These are phyloP conservation scores for Vannuccia rotundouncinata DNA, from an alignment of 2,888 invertebrate genomes.

Conservation along the genomic window DNA sequence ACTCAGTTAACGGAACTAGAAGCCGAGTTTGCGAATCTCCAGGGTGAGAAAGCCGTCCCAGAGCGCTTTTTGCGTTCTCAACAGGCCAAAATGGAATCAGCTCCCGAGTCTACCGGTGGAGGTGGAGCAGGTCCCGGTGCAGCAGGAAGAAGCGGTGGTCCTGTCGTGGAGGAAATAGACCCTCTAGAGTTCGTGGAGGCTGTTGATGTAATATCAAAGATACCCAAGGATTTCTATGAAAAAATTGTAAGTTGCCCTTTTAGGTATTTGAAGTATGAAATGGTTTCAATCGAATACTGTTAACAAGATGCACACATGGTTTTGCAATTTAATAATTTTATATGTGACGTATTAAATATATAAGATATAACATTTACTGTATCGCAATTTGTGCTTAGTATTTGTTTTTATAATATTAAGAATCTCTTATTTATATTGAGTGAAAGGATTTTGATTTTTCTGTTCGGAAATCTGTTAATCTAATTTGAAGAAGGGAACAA, in stretches of 20 bases:
- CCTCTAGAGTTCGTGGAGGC: constrained; percentile 83
- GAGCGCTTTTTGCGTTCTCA: constrained; percentile 73
- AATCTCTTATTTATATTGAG: no score
- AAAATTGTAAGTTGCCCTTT: constrained; percentile 62
- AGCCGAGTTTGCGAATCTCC: constrained; percentile 71
- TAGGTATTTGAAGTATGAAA: no score
- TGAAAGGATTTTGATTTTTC: no score
- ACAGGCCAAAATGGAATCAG: constrained; percentile 60
- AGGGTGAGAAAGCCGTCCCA: constrained; percentile 65
- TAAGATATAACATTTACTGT: no score
- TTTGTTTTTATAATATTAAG: no score
- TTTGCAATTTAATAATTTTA: no score
- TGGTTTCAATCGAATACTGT: no score
- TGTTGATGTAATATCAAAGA: constrained; percentile 80
- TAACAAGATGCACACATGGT: no score
- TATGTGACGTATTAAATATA: no score
- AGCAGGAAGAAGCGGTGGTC: constrained; percentile 23
- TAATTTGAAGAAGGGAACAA: no score
- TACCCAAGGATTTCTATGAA: constrained; percentile 91
- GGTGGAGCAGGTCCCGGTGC: constrained; percentile 40
- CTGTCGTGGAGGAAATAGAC: constrained; percentile 63
- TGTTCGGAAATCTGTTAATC: no score
- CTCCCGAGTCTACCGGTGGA: neutral
- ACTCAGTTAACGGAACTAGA: constrained; percentile 79
- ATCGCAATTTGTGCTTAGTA: no score